Conservation (phyloP, 2,797 vertebrate genomes). For the Anguilla anguilla region DNA sequence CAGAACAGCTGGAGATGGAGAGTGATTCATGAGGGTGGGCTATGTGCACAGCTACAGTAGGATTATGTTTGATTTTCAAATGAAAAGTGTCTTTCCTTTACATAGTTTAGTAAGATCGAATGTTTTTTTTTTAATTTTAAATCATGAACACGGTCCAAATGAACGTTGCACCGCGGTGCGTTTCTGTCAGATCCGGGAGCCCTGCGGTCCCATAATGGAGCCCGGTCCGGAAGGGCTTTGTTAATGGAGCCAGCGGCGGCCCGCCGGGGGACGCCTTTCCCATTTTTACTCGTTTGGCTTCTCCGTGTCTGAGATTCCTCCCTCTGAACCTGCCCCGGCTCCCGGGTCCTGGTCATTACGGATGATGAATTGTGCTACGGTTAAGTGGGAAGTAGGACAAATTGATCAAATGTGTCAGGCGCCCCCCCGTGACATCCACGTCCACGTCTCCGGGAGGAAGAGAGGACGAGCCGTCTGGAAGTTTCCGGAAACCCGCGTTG, state of each 20-base stretch:
- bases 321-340: constrained; percentile 63
- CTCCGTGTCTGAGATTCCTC: constrained; percentile 63
- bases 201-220: constrained; percentile 49
- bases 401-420: constrained; percentile 82
- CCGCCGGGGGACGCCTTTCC: constrained; percentile 69
- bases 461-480: constrained; percentile 69
- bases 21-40: constrained; percentile 41
- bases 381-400: constrained; percentile 80
- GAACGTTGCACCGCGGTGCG: neutral
- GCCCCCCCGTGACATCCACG: constrained; percentile 77
- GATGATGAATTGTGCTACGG: constrained; percentile 82
- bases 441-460: constrained; percentile 63
- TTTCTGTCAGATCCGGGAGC: constrained; percentile 38
- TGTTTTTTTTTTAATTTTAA: no score
- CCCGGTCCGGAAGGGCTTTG: constrained; percentile 62
- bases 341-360: constrained; percentile 71
- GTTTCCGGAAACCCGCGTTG: constrained; percentile 62
- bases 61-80: neutral
- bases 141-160: neutral
- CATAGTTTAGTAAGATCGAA: constrained; percentile 2
- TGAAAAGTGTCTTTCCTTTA: constrained; percentile 1
- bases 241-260: constrained; percentile 68
- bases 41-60: neutral
- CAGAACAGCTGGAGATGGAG: constrained; percentile 53
- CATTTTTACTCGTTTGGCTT: constrained; percentile 73